Base-by-base conservation (phyloP, 1,140 invertebrate genomes). In the Drosophila lowei region DNA sequence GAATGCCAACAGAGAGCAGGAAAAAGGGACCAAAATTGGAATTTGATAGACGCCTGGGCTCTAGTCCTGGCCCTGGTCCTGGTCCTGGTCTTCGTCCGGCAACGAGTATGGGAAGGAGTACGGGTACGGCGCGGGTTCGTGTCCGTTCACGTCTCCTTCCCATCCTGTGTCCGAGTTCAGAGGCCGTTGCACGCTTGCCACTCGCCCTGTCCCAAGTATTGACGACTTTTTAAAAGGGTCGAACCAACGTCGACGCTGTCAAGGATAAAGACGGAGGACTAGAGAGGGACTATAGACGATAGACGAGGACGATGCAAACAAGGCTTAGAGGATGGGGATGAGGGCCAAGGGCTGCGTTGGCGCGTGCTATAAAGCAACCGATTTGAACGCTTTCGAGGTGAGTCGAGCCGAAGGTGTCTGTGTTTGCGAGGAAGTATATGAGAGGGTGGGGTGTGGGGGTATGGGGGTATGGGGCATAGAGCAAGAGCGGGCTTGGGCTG, bases 171-270 rank as follows among this genome's bases (percentile, higher is more conserved):
- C 54, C 61, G 58, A 85, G 73, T 72, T 71, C 73, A 74, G 72
- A 76, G 79, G 68, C 73, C 77, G 56, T 70, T 79, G 81, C 67
- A 86, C 65, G 80, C 56, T 56, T 74, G 60, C 47, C 63, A 56
- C 38, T 44, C 47, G 42, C 28, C 34, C 44, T 25, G 28, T 49
- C 6, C 73, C 70, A 58, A 83, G 84, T 89, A 88, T 88, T 88
- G 83, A 88, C 83, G 83, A 88, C 83, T 88, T 88, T 88, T 88
- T 88, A 88, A 88, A 88, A 88, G 83, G 83, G 83, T 88, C 81
- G 81, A 77, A 62, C 66, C 63, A 61, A 72, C 75, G 83, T 72
- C 78, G 71, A 48, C 41, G 61, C 59, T 64, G 79, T 67, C 66
- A 60, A 67, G 73, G 47, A 64, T 28, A 34, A 28, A n/a, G 16